Conservation (phyloP, 2,888 invertebrate species). For the Spatulosminthurus flaviceps region DNA sequence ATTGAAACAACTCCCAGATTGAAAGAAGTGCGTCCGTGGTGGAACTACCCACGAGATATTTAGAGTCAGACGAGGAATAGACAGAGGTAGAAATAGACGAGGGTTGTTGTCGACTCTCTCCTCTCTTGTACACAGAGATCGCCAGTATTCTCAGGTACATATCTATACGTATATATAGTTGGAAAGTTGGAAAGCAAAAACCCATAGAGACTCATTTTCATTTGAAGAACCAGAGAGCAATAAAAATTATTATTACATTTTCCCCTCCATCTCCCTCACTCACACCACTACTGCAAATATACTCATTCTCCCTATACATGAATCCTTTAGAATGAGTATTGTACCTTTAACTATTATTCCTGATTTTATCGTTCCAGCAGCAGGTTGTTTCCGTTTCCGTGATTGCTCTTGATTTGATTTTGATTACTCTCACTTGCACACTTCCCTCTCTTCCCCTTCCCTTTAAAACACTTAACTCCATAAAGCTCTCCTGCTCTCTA, state of each 20-base stretch:
- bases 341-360: constrained; percentile 47
- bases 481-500: background rate
- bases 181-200: background rate
- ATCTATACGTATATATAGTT: background rate
- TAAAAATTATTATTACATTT: constrained; percentile 41
- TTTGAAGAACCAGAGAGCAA: constrained; percentile 32
- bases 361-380: constrained; percentile 55
- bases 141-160: background rate
- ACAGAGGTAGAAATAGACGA: constrained; percentile 18
- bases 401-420: constrained; percentile 47
- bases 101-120: constrained; percentile 9
- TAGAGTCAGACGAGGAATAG: constrained; percentile 3
- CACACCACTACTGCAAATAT: background rate
- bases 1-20: constrained; percentile 18
- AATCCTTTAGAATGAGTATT: background rate
- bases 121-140: background rate
- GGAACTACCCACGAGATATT: constrained; percentile 18
- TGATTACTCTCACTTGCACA: constrained; percentile 31
- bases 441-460: constrained; percentile 15
- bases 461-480: background rate
- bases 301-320: constrained; percentile 14
- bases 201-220: constrained; percentile 40
- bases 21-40: constrained; percentile 11
- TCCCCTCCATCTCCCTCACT: background rate
- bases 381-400: constrained; percentile 53